Conservation (phyloP, 2,888 invertebrate genomes). For the Chorisops tibialis region DNA sequence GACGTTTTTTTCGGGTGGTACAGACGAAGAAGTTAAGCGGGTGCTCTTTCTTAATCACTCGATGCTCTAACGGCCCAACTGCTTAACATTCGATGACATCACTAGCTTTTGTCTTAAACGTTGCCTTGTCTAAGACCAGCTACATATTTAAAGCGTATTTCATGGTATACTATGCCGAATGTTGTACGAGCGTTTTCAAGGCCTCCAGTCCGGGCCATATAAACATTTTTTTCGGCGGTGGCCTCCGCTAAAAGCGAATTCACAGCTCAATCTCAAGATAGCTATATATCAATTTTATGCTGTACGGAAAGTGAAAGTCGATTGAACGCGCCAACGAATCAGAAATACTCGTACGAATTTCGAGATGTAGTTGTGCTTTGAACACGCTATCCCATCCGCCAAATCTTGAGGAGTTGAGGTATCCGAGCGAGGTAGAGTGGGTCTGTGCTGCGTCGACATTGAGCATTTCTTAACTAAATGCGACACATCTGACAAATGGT, state of each 20-base stretch:
- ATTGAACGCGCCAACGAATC: not conserved
- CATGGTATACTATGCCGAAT: constrained; percentile 1
- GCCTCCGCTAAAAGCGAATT: not conserved
- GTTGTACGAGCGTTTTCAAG: constrained; percentile 13
- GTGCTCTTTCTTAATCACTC: too few species aligned
- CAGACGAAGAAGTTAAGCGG: too few species aligned
- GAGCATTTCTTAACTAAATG: not conserved
- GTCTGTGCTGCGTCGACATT: constrained; percentile 17
- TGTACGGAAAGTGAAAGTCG: constrained; percentile 17
- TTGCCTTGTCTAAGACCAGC: not conserved
- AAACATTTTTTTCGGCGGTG: constrained; percentile 1
- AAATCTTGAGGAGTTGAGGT: not conserved
- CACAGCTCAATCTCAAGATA: not conserved
- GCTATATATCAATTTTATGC: not conserved
- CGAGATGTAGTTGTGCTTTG: not conserved
- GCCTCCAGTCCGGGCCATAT: constrained; percentile 8
- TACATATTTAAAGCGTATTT: not conserved
- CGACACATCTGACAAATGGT: constrained; percentile 2
- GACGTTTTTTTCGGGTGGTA: too few species aligned
- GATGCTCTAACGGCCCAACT: too few species aligned
- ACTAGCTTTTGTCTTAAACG: too few species aligned
- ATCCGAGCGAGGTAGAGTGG: not conserved
- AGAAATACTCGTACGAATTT: not conserved
- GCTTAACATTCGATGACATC: too few species aligned
- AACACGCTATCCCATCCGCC: not conserved